Evolutionary conservation across 2,888 invertebrate genomes (phyloP).

Genomic region (Brachypalpus laphriformis): DNA sequence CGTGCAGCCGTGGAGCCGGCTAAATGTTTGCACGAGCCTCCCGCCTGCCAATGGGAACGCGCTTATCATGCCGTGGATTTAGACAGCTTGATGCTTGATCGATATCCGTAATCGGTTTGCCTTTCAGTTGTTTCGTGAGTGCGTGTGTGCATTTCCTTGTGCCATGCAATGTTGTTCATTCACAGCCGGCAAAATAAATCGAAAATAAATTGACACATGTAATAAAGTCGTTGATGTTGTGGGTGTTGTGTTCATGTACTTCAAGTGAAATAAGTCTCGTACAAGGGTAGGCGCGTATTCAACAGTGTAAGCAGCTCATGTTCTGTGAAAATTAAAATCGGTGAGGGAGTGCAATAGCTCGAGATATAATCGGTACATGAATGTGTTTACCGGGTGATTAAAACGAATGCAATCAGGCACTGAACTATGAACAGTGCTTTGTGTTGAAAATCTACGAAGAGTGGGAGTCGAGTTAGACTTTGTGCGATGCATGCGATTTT

Average conservation of each 20-base stretch:
- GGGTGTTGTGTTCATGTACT: neutral
- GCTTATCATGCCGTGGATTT: neutral
- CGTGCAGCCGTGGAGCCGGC: conserved; percentile 8
- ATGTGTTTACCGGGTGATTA: conserved; percentile 14
- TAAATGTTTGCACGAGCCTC: conserved; percentile 52
- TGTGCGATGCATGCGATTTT: neutral
- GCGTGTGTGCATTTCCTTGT: conserved; percentile 16
- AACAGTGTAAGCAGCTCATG: neutral
- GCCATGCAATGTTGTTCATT: conserved; percentile 19
- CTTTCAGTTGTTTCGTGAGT: neutral
- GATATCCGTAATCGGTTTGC: conserved; percentile 33
- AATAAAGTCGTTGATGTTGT: conserved; percentile 56
- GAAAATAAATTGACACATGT: conserved; percentile 57
- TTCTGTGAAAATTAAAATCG: neutral
- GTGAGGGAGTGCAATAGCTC: neutral
- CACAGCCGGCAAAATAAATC: conserved; percentile 37
- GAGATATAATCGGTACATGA: conserved; percentile 3
- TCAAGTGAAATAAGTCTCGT: neutral
- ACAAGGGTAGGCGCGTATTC: neutral
- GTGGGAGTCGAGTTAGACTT: neutral
- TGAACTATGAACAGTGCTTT: neutral
- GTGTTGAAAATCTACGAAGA: neutral
- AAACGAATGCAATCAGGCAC: neutral
- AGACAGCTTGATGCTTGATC: conserved; percentile 25
- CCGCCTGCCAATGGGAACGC: conserved; percentile 4